A percentile compares a stretch with the other conserved stretches of the same genome.
Conservation (phyloP, 1,140 invertebrate genomes). For the Drosophila sulfurigaster region DNA sequence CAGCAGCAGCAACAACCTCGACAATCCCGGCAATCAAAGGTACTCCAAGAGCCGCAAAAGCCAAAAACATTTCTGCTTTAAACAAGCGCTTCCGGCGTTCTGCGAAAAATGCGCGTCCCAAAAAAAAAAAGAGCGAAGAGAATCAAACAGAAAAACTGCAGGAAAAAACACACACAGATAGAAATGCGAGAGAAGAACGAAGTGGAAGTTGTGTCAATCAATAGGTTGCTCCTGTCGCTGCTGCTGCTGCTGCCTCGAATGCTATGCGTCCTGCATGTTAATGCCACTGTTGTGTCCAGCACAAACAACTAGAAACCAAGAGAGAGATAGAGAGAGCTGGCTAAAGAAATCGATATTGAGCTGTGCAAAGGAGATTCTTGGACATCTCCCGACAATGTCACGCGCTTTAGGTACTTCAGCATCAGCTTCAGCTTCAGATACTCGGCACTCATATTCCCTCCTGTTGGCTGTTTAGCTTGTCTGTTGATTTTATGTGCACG, state of each 20-base stretch:
- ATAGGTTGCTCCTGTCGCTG: constrained; percentile 67
- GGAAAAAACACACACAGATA: constrained; percentile 19
- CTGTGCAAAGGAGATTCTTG: constrained; percentile 40
- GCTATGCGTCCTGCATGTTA: constrained; percentile 79
- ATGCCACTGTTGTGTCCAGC: constrained; percentile 36
- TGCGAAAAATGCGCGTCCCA: constrained; percentile 61
- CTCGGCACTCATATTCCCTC: constrained; percentile 9
- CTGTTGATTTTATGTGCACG: constrained; percentile 80
- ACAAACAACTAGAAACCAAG: constrained; percentile 20
- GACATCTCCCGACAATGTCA: constrained; percentile 46
- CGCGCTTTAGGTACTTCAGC: constrained; percentile 32
- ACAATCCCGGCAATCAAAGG: constrained; percentile 56
- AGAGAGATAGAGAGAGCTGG: constrained; percentile 12
- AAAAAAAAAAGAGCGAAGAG: constrained; percentile 9
- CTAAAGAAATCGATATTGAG: constrained; percentile 62
- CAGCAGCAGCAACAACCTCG: no score
- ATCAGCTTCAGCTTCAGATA: background rate
- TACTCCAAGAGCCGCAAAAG: constrained; percentile 4
- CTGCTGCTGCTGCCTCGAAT: background rate
- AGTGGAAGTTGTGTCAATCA: constrained; percentile 83
- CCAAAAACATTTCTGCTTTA: constrained; percentile 48
- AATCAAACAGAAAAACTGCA: constrained; percentile 22
- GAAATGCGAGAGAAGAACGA: constrained; percentile 20
- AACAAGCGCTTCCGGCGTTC: constrained; percentile 79
- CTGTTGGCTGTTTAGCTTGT: constrained; percentile 44